These are phyloP conservation scores for Bimastos eiseni DNA, from an alignment of 2,888 invertebrate species.

Conservation along the genomic window DNA sequence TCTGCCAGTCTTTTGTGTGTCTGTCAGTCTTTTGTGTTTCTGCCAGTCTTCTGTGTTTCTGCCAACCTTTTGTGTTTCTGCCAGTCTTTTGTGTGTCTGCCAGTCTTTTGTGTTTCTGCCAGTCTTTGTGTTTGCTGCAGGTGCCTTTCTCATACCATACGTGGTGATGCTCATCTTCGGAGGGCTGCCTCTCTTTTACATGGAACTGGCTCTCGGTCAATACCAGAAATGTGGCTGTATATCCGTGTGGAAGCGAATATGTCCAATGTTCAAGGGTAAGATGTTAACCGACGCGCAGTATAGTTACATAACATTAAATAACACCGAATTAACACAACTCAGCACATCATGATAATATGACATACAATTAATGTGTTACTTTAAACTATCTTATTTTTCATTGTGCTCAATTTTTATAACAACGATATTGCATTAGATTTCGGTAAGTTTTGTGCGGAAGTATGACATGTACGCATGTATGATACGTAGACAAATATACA, in stretches of 20 bases:
- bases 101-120: no score
- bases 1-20: no score
- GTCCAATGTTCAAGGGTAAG: constrained; percentile 84
- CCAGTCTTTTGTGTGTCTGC: no score
- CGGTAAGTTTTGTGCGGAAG: not conserved
- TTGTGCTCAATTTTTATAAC: no score
- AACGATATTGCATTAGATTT: not conserved
- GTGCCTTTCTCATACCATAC: constrained; percentile 60
- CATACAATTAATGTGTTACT: no score
- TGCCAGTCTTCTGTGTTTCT: no score
- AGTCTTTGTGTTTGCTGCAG: constrained; percentile 47
- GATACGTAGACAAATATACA: not conserved
- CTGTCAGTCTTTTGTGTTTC: no score
- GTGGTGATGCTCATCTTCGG: constrained; percentile 85
- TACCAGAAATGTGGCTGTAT: constrained; percentile 89
- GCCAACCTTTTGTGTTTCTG: no score
- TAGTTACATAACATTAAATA: not conserved
- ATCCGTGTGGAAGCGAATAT: constrained; percentile 88
- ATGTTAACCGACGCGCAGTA: not conserved
- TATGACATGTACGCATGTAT: no score
- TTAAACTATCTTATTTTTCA: no score
- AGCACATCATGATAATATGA: not conserved
- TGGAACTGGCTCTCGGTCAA: constrained; percentile 92
- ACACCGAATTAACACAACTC: not conserved
- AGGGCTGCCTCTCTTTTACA: constrained; percentile 89